Evolutionary conservation across 2,797 vertebrate genomes (phyloP), one percentile per base, ranked within the genome.

Genomic region (Myiotriccus ornatus): DNA sequence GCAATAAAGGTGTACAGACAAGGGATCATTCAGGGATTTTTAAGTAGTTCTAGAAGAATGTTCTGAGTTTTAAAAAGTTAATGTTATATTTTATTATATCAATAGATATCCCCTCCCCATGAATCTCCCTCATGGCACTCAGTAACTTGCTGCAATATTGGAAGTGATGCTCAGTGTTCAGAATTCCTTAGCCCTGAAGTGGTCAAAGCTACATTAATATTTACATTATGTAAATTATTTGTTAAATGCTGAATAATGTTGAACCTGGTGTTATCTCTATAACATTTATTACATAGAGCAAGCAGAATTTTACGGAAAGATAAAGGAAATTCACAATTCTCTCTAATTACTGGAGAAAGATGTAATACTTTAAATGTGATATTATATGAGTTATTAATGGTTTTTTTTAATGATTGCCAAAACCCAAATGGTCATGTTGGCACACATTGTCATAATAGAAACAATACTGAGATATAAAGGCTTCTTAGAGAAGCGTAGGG

Each of bases 211-310:
- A 30, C 34, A 68, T 87, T 84, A 95, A 96, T 96, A 84, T 87
- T 93, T 87, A 91, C 81, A 63, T 74, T 93, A 77, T 91, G 24
- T 30, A 95, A 79, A 89, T 70, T 84, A 55, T 89, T 89, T 85
- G 39, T 65, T 95, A 94, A 93, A 83, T 81, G 71, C 46, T 87
- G 67, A 88, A 88, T 83, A 85, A 92, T 64, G 21, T 77, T 77
- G 47, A 87, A 69, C 50, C 8, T 52, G n/a, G 30, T 84, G 50
- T 71, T 88, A 46, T 67, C 57, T 69, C 82, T 56, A 18, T 41
- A 65, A 24, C 17, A 39, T 64, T 60, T 59, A 37, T 65, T 74
- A 37, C 49, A 34, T 3, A 37, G 14, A 86, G 23, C 20, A 21
- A 47, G 43, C 3, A 6, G 35, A 56, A 64, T 65, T 89, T 63